Evolutionary conservation across 2,888 invertebrate species (phyloP), one percentile per base, ranked within the genome.

Genomic region (Tetrapedia diversipes): DNA sequence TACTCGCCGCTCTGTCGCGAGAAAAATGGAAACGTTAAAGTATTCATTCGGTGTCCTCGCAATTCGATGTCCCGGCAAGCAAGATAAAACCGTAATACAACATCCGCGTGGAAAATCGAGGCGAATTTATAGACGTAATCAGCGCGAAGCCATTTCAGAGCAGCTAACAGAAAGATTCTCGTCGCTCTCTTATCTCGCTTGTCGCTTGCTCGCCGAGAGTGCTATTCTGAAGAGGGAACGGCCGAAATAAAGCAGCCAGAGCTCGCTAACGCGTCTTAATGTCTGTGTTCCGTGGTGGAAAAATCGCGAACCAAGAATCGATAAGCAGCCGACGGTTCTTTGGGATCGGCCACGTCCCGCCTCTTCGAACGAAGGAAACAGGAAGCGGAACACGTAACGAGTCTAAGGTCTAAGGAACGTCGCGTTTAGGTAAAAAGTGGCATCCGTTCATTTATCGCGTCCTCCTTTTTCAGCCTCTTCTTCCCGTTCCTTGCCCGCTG

Each of bases 391-490:
- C n/a, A n/a, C n/a, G n/a, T n/a, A 43, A 19, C n/a, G 53, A 41
- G 19, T 34, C 37, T 57, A 65, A 74, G 68, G 64, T 78, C 63
- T 69, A 27, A 65, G 53, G 56, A 78, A 73, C 49, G 60, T 77
- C 75, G 76, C 81, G 86, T 83, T 73, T 83, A n/a, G n/a, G n/a
- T n/a, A n/a, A n/a, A n/a, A 85, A 86, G 84, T 82, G 71, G 74
- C 6, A 34, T 10, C 32, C 81, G 79, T 81, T 83, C 82, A 84
- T 86, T 83, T 84, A 84, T 77, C 77, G 73, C 67, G 64, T 79
- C 69, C 41, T 29, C 22, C 34, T 19, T 41, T 10, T 68, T 73
- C 73, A 68, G 70, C 68, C 34, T 1, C 24, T 47, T 14, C 19
- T 51, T 16, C n/a, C 24, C 16, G 8, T 2, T 51, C n/a, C 22